Base-by-base conservation (phyloP, 1,140 invertebrate species). In the Atta texana region DNA sequence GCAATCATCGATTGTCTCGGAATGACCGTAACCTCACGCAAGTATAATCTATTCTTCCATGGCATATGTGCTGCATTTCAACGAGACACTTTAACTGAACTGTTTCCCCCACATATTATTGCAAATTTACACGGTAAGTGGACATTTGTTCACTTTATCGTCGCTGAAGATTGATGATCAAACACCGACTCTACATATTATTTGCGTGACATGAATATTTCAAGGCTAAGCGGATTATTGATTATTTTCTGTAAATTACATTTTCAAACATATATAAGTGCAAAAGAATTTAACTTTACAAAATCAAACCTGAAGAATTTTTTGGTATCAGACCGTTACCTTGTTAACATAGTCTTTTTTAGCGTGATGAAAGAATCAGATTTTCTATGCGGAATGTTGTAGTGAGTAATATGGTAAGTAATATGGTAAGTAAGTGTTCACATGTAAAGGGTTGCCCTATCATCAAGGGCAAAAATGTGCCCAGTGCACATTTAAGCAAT, bases 401-500 rank as follows among this genome's bases (percentile, higher is more conserved):
- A 44, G 39, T 86, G 89, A 87, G 88, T 89, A 91, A 93, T 94
- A 91, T 89, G 85, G 66, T 28, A 69, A 31, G 18, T 44, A 12
- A 64, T n/a, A n/a, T n/a, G 28, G 28, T 2, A 28, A 28, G 28
- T 28, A 28, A 28, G 28, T 28, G 10, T 39, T 69, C 51, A 34
- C 69, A 63, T 51, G 63, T 28, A 14, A 74, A 53, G n/a, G 57
- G 57, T 44, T 34, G 59, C 4, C 39, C n/a, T 34, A 39, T 63
- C 72, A 72, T 92, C 78, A 24, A 24, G 24, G 24, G 49, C 64
- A 85, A 59, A 89, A 92, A 91, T 91, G 90, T 92, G 81, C 84
- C 88, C 87, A 89, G 90, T 91, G 93, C 92, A 93, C 93, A 94
- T 94, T 94, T 94, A 71, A 92, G 89, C 92, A 92, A 91, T 88